These are phyloP conservation scores for Ethmia dodecea DNA, from an alignment of 2,888 invertebrate species.

Conservation along the genomic window DNA sequence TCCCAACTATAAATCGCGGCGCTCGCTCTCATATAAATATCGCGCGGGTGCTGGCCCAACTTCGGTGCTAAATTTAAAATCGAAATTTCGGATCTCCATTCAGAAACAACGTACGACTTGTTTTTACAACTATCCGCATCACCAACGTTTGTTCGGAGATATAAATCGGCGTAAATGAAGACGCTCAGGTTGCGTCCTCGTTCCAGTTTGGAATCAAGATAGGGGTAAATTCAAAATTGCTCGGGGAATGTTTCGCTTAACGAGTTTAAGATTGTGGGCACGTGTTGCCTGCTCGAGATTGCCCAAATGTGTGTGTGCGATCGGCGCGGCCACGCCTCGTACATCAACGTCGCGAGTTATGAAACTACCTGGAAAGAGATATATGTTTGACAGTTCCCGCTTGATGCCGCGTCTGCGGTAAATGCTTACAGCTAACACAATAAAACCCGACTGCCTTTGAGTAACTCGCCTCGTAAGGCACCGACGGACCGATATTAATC, in stretches of 20 bases:
- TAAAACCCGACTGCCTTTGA: slow-evolving; percentile 3
- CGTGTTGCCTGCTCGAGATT: slow-evolving; percentile 54
- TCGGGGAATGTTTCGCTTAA: slow-evolving; percentile 50
- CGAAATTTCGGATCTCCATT: slow-evolving; percentile 49
- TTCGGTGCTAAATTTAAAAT: slow-evolving; percentile 71
- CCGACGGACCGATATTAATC: slow-evolving; percentile 32
- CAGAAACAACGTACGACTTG: slow-evolving; percentile 29
- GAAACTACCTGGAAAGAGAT: slow-evolving; percentile 55
- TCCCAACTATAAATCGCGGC: slow-evolving; percentile 68
- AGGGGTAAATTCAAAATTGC: slow-evolving; percentile 62
- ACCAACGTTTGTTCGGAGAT: slow-evolving; percentile 25
- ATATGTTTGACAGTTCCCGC: slow-evolving; percentile 47
- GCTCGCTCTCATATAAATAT: slow-evolving; percentile 67
- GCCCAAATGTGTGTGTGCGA: slow-evolving; percentile 38
- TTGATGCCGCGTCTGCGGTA: slow-evolving; percentile 21
- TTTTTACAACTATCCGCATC: slow-evolving; percentile 22
- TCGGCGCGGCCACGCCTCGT: slow-evolving; percentile 31
- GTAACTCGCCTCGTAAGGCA: slow-evolving; percentile 13
- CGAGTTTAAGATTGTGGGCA: slow-evolving; percentile 67
- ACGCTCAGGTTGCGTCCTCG: slow-evolving; percentile 31
- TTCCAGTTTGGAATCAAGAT: slow-evolving; percentile 46
- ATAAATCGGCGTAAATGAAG: slow-evolving; percentile 41
- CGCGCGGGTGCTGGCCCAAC: slow-evolving; percentile 47
- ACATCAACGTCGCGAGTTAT: slow-evolving; percentile 62
- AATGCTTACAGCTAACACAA: slow-evolving; percentile 2